These are phyloP conservation scores for Trichopria drosophilae DNA, from an alignment of 2,888 invertebrate species.

Conservation along the genomic window DNA sequence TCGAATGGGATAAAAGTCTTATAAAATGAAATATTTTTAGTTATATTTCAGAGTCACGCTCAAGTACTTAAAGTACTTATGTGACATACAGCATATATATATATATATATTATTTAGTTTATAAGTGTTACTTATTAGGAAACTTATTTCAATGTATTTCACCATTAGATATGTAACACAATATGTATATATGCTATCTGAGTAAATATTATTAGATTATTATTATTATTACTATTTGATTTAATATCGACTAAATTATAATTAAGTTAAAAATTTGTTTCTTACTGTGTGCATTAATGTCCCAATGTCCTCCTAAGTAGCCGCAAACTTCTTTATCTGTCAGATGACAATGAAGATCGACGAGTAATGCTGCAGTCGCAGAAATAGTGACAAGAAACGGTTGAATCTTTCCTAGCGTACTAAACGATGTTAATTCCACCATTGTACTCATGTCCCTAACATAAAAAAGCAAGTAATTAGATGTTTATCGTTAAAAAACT, in stretches of 20 bases:
- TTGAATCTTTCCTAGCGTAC: slow-evolving; percentile 85
- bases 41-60: no score
- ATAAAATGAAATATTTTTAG: no score
- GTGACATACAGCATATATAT: no score
- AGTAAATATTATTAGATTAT: background rate
- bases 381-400: slow-evolving; percentile 87
- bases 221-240: no score
- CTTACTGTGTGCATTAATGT: slow-evolving; percentile 90
- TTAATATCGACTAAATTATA: background rate
- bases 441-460: slow-evolving; percentile 85
- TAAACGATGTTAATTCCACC: slow-evolving; percentile 87
- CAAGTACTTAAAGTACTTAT: no score
- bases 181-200: no score
- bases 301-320: slow-evolving; percentile 95
- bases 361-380: slow-evolving; percentile 82
- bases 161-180: no score
- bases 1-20: no score
- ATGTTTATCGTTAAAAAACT: background rate
- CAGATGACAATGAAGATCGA: slow-evolving; percentile 92
- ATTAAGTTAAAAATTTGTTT: slow-evolving; percentile 38
- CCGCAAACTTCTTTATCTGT: slow-evolving; percentile 94
- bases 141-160: no score
- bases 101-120: no score
- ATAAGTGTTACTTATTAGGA: no score
- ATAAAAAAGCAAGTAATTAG: background rate